Percentiles rank a stretch among this genome's conserved stretches.
These are phyloP conservation scores for Lophochroa leadbeateri DNA, from an alignment of 2,113 vertebrate genomes.

Conservation along the genomic window DNA sequence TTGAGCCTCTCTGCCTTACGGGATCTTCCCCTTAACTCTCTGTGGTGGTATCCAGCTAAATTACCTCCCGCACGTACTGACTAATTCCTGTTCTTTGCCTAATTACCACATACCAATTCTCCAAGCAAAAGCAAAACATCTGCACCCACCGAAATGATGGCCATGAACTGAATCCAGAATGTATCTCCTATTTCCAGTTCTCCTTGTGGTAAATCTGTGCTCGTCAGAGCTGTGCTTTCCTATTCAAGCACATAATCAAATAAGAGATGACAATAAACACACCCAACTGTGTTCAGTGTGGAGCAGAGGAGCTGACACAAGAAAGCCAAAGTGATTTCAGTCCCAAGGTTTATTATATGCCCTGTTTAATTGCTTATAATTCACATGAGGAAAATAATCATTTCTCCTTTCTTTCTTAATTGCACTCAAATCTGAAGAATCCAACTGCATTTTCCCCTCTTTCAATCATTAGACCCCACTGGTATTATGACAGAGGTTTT, in stretches of 20 bases:
- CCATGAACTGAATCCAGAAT: background rate
- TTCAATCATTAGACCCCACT: background rate
- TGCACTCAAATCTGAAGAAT: background rate
- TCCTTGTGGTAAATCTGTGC: background rate
- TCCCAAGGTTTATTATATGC: background rate
- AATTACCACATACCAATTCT: background rate
- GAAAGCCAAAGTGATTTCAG: background rate
- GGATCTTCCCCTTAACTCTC: background rate
- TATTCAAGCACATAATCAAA: background rate
- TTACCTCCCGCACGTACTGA: background rate
- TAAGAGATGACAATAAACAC: background rate
- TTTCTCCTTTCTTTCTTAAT: constrained; percentile 46
- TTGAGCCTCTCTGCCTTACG: background rate
- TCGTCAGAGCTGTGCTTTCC: background rate
- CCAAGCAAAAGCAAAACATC: constrained; percentile 8
- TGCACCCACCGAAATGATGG: background rate
- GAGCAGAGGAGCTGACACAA: background rate
- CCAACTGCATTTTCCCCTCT: background rate
- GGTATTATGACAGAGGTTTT: background rate
- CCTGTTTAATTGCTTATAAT: constrained; percentile 17
- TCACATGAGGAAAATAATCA: background rate
- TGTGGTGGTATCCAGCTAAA: background rate
- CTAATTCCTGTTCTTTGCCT: background rate
- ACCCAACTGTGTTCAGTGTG: background rate
- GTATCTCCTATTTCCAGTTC: background rate